Conservation (phyloP, 2,888 invertebrate species). For the Vandiemenella viatica region DNA sequence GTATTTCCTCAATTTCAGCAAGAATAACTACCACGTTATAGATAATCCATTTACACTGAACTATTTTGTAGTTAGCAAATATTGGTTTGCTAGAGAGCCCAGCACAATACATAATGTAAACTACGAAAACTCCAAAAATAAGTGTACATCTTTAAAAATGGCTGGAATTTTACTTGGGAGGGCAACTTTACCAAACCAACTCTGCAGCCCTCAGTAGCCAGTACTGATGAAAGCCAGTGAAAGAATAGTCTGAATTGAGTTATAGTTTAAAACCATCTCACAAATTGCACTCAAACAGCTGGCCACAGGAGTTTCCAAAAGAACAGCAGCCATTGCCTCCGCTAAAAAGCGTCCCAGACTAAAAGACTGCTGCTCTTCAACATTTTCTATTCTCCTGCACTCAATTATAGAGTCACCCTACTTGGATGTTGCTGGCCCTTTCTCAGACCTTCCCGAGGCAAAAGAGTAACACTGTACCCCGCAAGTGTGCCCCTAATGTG, state of each 20-base stretch:
- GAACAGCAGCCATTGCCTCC: slow-evolving; percentile 22
- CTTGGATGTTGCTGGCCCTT: slow-evolving; percentile 51
- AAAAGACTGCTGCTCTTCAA: slow-evolving; percentile 24
- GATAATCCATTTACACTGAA: too few relatives aligned
- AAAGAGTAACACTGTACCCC: slow-evolving; percentile 40
- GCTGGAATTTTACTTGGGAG: too few relatives aligned
- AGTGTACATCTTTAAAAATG: too few relatives aligned
- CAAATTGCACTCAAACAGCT: slow-evolving; percentile 62
- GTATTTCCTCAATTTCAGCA: too few relatives aligned
- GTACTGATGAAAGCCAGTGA: slow-evolving; percentile 26
- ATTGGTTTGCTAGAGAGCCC: too few relatives aligned
- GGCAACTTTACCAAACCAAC: too few relatives aligned
- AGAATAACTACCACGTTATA: too few relatives aligned
- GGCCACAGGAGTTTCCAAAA: slow-evolving; percentile 57
- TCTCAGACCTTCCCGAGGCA: slow-evolving; percentile 73
- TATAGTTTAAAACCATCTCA: slow-evolving; percentile 40
- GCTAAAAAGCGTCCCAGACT: slow-evolving; percentile 37
- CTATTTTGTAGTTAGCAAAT: too few relatives aligned
- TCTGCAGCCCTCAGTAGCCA: not conserved
- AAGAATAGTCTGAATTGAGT: slow-evolving; percentile 82
- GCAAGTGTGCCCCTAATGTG: slow-evolving; percentile 54
- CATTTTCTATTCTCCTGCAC: slow-evolving; percentile 59
- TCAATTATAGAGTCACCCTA: slow-evolving; percentile 48
- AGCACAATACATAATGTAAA: too few relatives aligned
- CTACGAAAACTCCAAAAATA: too few relatives aligned